Conservation (phyloP, 2,797 vertebrate genomes). For the Cryptoprocta ferox region DNA sequence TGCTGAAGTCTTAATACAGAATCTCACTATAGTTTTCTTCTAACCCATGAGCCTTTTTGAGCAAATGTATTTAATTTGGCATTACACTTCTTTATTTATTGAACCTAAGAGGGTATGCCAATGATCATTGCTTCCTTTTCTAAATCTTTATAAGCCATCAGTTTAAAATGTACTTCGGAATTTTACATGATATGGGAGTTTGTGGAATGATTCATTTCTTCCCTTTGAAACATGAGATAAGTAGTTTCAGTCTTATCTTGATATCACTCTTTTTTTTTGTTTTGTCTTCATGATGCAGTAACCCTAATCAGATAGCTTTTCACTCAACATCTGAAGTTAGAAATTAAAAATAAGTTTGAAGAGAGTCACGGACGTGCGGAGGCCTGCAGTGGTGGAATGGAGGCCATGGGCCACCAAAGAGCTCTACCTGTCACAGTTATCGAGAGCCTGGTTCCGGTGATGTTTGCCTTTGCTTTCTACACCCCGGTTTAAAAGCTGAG, state of each 20-base stretch:
- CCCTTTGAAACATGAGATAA: neutral
- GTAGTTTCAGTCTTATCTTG: conserved; percentile 1
- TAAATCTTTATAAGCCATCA: neutral
- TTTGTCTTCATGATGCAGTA: neutral
- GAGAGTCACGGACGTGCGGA: neutral
- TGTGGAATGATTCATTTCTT: neutral
- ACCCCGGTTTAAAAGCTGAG: neutral
- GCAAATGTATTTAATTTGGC: neutral
- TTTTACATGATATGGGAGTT: neutral
- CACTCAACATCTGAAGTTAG: neutral
- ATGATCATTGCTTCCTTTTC: neutral
- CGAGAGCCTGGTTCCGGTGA: neutral
- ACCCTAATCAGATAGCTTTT: neutral
- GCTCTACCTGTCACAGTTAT: neutral
- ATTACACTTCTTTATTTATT: neutral
- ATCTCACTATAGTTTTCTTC: neutral
- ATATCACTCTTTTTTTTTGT: neutral
- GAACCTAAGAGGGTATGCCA: neutral
- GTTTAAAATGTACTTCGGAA: neutral
- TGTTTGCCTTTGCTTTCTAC: neutral
- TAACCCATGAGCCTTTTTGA: neutral
- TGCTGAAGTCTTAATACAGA: neutral
- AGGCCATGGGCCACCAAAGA: accelerated
- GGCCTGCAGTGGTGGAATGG: too few relatives aligned
- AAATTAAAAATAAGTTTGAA: neutral